Evolutionary conservation across 2,888 invertebrate species (phyloP).

Genomic region (Plebejus anna): DNA sequence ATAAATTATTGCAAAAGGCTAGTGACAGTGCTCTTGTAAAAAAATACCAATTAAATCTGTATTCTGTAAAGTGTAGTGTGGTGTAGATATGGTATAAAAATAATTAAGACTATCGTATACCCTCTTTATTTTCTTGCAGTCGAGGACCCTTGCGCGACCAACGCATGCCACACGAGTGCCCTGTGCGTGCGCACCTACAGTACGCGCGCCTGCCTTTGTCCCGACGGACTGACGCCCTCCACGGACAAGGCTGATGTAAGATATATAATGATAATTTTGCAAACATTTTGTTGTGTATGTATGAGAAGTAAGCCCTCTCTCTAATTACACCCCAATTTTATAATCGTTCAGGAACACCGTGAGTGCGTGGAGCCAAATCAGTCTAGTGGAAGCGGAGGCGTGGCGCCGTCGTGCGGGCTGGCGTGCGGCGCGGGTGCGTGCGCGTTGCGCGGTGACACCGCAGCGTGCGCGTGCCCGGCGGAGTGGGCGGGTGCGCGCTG

Average conservation of each 20-base stretch:
- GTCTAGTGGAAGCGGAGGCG: slow-evolving; percentile 37
- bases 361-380: slow-evolving; percentile 46
- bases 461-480: slow-evolving; percentile 82
- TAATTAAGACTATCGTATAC: background rate
- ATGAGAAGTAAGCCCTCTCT: background rate
- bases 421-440: slow-evolving; percentile 66
- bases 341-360: slow-evolving; percentile 43
- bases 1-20: too few species aligned
- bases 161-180: slow-evolving; percentile 80
- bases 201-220: slow-evolving; percentile 74
- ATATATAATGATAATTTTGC: background rate
- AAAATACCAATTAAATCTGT: too few species aligned
- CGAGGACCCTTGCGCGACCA: slow-evolving; percentile 77
- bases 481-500: slow-evolving; percentile 83
- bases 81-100: background rate
- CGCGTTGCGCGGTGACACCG: slow-evolving; percentile 71
- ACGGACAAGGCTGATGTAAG: slow-evolving; percentile 44
- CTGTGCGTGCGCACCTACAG: slow-evolving; percentile 78
- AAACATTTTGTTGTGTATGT: background rate
- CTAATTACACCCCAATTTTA: background rate
- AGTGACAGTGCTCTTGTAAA: too few species aligned
- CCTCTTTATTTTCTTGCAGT: slow-evolving; percentile 40
- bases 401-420: slow-evolving; percentile 54
- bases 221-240: slow-evolving; percentile 69
- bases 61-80: too few species aligned